Percentiles rank a stretch among this genome's conserved stretches.
These are phyloP conservation scores for Cordilura impudica DNA, from an alignment of 2,888 invertebrate genomes.

Conservation along the genomic window DNA sequence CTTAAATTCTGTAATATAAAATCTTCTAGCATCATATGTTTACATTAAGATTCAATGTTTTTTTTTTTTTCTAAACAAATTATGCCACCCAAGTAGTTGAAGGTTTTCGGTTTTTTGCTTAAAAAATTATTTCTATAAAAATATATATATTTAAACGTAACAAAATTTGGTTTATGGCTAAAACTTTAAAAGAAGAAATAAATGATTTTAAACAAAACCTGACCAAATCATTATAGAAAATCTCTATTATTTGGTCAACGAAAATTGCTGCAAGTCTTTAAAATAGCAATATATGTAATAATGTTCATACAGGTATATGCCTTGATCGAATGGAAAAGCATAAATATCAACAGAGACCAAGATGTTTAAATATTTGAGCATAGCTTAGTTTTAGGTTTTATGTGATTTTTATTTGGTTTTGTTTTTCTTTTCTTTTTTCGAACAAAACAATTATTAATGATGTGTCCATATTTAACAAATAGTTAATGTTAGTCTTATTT, in stretches of 20 bases:
- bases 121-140: too few species aligned
- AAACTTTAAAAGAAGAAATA: background rate
- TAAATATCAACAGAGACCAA: background rate
- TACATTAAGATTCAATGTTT: too few species aligned
- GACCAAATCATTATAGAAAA: slow-evolving; percentile 48
- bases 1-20: slow-evolving; percentile 15
- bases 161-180: slow-evolving; percentile 20
- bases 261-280: slow-evolving; percentile 41
- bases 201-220: slow-evolving; percentile 11
- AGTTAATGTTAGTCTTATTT: slow-evolving; percentile 25
- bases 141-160: too few species aligned
- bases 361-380: background rate
- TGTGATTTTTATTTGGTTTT: background rate
- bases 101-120: too few species aligned
- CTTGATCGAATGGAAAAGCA: background rate
- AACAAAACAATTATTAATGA: slow-evolving; percentile 50
- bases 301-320: background rate
- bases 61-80: too few species aligned
- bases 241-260: slow-evolving; percentile 55
- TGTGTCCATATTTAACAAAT: slow-evolving; percentile 45
- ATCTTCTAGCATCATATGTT: too few species aligned
- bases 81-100: too few species aligned
- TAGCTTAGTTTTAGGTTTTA: background rate
- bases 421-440: background rate
- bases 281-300: background rate